Base-by-base conservation (phyloP, 2,113 vertebrate genomes). In the Triplophysa dalaica region DNA sequence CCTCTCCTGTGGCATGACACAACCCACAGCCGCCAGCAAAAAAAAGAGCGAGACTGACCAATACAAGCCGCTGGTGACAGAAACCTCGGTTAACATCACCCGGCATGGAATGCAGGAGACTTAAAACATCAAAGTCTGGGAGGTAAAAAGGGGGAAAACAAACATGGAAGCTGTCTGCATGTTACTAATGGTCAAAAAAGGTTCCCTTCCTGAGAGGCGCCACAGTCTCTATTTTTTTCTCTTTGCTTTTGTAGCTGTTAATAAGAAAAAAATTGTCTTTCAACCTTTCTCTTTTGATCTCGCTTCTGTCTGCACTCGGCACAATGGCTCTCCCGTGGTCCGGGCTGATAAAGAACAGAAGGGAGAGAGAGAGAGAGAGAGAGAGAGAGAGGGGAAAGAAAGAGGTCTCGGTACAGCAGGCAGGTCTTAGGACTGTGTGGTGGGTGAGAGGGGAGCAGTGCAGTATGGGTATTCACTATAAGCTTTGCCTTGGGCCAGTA, bases 251-350 rank as follows among this genome's bases (percentile, higher is more conserved):
- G 83, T 87, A 82, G 83, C 70, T 81, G 88, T 85, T 91, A 91
- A 89, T 89, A 90, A 91, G 85, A 88, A 88, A 91, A 82, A 89
- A 88, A 86, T 75, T 85, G 85, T 91, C 87, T 89, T 90, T 88
- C 81, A 84, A 79, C 82, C 79, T 82, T 33, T 81, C 85, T 87
- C 82, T 87, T 88, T 88, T 87, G 85, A 91, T 87, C 85, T 72
- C 77, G 85, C 80, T 74, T 86, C 86, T 61, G 80, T 87, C 85
- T 87, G 84, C 86, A 83, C 85, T 86, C 85, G 83, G 84, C 86
- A 90, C 88, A 92, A 90, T 85, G 85, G 89, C 86, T 89, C 90
- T 90, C 91, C 87, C 78, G 88, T 85, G 85, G 87, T 85, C 88
- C 84, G 50, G 24, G 62, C 83, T 85, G 87, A 90, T 87, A 87